Base-by-base conservation (phyloP, 1,140 invertebrate genomes). In the Choristoneura fumiferana region DNA sequence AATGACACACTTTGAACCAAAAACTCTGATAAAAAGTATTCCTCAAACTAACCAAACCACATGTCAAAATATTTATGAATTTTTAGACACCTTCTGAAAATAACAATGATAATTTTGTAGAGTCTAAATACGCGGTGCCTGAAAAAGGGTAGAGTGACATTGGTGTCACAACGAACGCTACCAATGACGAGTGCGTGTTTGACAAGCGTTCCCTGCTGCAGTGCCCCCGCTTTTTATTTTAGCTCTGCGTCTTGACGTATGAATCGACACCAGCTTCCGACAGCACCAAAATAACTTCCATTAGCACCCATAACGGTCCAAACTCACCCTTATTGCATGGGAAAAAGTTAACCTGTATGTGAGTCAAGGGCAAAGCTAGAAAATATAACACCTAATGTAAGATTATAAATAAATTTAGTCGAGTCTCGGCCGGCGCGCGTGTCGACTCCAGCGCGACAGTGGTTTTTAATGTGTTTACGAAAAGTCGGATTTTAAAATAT, bases 381-480 rank as follows among this genome's bases (percentile, higher is more conserved):
- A 78, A 78, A 76, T 78, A 71, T 80, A 69, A 73, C 70, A 80
- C 73, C 71, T 81, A 81, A 77, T 78, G 69, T 60, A 57, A 69
- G 65, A 74, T 80, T 87, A 87, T 84, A 84, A 86, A 84, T 86
- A 86, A 81, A 82, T 71, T 66, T 79, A 83, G 84, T 85, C 40
- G 68, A 55, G 67, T 67, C 60, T 55, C 62, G 69, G 39, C 49
- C 70, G 67, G 58, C 66, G 62, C 17, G 18, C 45, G 35, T 39
- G 59, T 55, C 33, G 8, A 9, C 14, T 37, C 62, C 57, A 37
- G 59, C 58, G 43, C 65, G 67, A 60, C 56, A 54, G 54, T 45
- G 58, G 45, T 58, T 56, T n/a, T 63, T 49, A 57, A 56, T 71
- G 61, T 49, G 43, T 49, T 49, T 49, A 49, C 43, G 0, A 29